Base-by-base conservation (phyloP, 1,140 invertebrate genomes). In the Drosophila mauritiana region DNA sequence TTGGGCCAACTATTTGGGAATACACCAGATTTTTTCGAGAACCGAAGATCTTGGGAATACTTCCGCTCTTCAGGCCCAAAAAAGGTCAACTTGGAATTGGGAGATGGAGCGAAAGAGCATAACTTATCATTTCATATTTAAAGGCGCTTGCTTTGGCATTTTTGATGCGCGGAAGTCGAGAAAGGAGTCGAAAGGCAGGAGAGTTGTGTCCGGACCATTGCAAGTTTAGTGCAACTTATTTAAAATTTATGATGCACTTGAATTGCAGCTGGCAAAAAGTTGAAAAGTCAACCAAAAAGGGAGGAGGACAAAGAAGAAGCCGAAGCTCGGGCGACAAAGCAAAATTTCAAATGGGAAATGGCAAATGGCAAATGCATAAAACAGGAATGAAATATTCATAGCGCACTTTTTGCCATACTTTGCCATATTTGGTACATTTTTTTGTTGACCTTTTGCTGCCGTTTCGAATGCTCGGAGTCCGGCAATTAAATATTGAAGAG, bases 161-260 rank as follows among this genome's bases (percentile, higher is more conserved):
- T 49, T 57, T 70, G 46, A 70, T 69, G 64, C 34, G 45, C 36
- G 13, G 25, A 25, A 20, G 36, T 25, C 13, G 34, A 43, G 20
- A 1, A 36, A 59, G n/a, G 13, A 27, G 25, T 3, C 1, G 25
- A 17, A 51, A 37, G n/a, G 53, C 17, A 0, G 8, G 37, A 37
- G 15, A 37, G 22, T 27, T 53, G 43, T 76, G 42, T 55, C 61
- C 54, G 59, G 56, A 34, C 31, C 51, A 72, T 70, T 58, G 62
- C 58, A 75, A 70, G 69, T 82, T 83, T 84, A 64, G 62, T 62
- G 61, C 57, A 83, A 61, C 76, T 84, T 65, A 83, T 83, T 72
- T 80, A 83, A 84, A 80, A 83, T 83, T 84, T 83, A 83, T 83
- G 80, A 84, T 83, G 80, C 80, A 84, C 75, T 83, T 79, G 70